Evolutionary conservation across 2,888 invertebrate species (phyloP).

Genomic region (Watsonalla cultraria): DNA sequence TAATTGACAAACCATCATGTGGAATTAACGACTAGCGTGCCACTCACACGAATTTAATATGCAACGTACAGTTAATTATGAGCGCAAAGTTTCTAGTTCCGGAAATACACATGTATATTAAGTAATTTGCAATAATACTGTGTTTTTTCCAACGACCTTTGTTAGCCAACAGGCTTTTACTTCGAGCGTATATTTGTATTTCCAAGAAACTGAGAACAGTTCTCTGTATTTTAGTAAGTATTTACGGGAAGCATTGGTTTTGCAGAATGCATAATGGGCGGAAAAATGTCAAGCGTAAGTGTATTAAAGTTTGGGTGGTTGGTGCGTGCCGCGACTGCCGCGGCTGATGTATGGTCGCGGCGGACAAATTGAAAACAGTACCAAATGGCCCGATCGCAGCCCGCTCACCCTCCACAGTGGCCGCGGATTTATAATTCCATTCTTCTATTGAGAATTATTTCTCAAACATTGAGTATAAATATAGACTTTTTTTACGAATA

Average conservation of each 20-base stretch:
- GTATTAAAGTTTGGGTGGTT: constrained; percentile 61
- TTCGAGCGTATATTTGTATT: constrained; percentile 3
- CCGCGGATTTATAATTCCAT: constrained; percentile 6
- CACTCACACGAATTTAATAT: background rate
- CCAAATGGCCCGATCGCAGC: constrained; percentile 65
- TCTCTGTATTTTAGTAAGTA: constrained; percentile 45
- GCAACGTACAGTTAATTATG: too few species aligned
- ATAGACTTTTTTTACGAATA: background rate
- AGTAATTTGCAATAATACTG: too few species aligned
- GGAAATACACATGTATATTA: too few species aligned
- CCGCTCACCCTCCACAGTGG: constrained; percentile 39
- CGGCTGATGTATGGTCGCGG: constrained; percentile 63
- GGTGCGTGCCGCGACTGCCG: constrained; percentile 54
- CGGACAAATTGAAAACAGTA: constrained; percentile 69
- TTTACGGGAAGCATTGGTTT: constrained; percentile 56
- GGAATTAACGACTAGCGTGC: background rate
- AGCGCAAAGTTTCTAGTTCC: too few species aligned
- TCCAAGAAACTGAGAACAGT: constrained; percentile 31
- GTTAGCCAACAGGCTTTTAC: background rate
- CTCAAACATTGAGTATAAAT: too few species aligned
- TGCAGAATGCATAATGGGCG: constrained; percentile 66
- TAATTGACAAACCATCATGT: background rate
- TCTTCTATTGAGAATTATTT: background rate
- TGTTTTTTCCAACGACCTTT: background rate
- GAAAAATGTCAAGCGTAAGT: constrained; percentile 70